Evolutionary conservation across 2,888 invertebrate species (phyloP).

Genomic region (Acleris sparsana): DNA sequence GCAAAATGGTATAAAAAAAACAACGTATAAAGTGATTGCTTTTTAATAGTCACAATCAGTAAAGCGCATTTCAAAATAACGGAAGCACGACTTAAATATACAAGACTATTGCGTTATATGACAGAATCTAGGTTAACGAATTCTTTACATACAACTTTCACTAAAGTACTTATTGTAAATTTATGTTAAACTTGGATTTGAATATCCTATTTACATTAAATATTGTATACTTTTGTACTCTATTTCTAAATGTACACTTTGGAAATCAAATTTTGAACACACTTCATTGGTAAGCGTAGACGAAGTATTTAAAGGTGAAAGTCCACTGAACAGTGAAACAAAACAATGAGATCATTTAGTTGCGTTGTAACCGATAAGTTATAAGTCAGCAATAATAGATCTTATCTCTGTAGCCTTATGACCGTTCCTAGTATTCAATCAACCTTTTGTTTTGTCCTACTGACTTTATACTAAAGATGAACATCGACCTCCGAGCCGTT

Average conservation of each 20-base stretch:
- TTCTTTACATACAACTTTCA: neutral
- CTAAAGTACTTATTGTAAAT: no score
- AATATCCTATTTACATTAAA: conserved; percentile 18
- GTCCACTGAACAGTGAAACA: no score
- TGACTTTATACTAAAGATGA: no score
- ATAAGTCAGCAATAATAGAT: no score
- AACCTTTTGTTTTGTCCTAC: no score
- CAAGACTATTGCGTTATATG: conserved; percentile 1
- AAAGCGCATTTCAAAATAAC: conserved; percentile 40
- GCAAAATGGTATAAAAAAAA: conserved; percentile 5
- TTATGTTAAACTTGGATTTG: neutral
- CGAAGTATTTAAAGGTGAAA: no score
- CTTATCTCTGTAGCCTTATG: no score
- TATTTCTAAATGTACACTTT: conserved; percentile 31
- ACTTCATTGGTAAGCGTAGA: conserved; percentile 1
- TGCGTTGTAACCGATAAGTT: no score
- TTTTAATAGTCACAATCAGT: conserved; percentile 29
- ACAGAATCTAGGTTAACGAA: neutral
- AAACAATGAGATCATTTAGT: no score
- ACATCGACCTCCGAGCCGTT: no score
- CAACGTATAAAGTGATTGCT: conserved; percentile 10
- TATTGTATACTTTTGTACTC: conserved; percentile 35
- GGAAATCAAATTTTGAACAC: conserved; percentile 34
- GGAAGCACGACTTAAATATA: conserved; percentile 39
- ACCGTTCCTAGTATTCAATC: no score